Evolutionary conservation across 2,113 vertebrate species (phyloP), one percentile per base, ranked within the genome.

Genomic region (Petromus typicus): DNA sequence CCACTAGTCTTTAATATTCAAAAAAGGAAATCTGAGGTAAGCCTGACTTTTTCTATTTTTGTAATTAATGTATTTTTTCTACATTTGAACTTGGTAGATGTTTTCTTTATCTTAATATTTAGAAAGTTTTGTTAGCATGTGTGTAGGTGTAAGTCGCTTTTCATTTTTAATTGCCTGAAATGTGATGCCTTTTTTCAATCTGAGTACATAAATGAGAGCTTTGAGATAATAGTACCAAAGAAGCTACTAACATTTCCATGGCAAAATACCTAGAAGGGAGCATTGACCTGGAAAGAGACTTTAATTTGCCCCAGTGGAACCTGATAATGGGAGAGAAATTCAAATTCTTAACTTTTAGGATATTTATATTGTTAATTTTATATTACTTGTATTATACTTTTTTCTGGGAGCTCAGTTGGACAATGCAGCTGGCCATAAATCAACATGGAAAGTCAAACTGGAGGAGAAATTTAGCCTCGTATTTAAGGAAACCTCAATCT

Each of bases 11-110:
- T 85, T 67, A 86, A 76, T 43, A 75, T 48, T 84, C 79, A 67
- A 66, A 81, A 22, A n/a, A 48, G n/a, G n/a, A 80, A 94, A 45
- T 76, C 64, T 54, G 2, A 76, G 3, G 54, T 90, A 54, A 80
- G 45, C 22, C 54, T 89, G 56, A 59, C 57, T 88, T 93, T 88
- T 87, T n/a, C n/a, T n/a, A n/a, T n/a, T n/a, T n/a, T n/a, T n/a
- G n/a, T n/a, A n/a, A n/a, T n/a, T n/a, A n/a, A n/a, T n/a, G n/a
- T n/a, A n/a, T n/a, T n/a, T n/a, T n/a, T n/a, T n/a, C n/a, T n/a
- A n/a, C n/a, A n/a, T n/a, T n/a, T n/a, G 30, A 30, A 7, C 27
- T 79, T 79, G 5, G 3, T 22, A 16, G 27, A 25, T 30, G n/a
- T n/a, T n/a, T 61, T 80, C 20, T 84, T 80, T 75, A 75, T 66